Conservation (phyloP, 2,113 vertebrate species). For the Chionis minor region DNA sequence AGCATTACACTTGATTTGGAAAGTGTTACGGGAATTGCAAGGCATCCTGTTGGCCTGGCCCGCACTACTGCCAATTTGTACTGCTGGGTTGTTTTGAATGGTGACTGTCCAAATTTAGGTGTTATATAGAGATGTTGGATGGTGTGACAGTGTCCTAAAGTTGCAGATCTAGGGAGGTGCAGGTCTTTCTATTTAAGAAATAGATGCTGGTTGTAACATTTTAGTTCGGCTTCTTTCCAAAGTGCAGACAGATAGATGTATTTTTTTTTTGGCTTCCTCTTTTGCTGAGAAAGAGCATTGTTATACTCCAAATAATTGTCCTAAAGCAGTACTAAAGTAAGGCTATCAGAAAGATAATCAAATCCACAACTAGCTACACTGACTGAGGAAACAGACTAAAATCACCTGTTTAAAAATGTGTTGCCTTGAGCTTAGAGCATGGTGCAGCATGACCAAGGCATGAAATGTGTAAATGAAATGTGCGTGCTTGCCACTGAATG, state of each 20-base stretch:
- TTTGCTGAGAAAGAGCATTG: neutral
- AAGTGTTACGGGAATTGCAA: conserved; percentile 24
- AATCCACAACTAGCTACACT: neutral
- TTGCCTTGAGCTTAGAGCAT: neutral
- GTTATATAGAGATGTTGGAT: neutral
- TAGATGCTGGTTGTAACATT: neutral
- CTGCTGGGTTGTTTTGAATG: neutral
- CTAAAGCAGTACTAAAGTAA: neutral
- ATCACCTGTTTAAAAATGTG: neutral
- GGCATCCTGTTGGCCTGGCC: neutral
- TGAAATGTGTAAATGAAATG: neutral
- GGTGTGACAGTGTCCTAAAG: neutral
- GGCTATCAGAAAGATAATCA: neutral
- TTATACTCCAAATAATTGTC: neutral
- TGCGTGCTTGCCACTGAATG: neutral
- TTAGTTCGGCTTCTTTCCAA: neutral
- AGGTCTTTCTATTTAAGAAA: neutral
- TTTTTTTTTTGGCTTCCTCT: neutral
- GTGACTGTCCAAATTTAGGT: neutral
- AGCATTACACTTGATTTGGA: conserved; percentile 42
- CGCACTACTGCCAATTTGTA: neutral
- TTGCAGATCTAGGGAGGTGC: neutral
- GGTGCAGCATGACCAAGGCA: neutral
- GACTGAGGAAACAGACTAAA: neutral
- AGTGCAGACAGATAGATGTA: neutral